Evolutionary conservation across 2,113 vertebrate species (phyloP).

Genomic region (Eleginops maclovinus): DNA sequence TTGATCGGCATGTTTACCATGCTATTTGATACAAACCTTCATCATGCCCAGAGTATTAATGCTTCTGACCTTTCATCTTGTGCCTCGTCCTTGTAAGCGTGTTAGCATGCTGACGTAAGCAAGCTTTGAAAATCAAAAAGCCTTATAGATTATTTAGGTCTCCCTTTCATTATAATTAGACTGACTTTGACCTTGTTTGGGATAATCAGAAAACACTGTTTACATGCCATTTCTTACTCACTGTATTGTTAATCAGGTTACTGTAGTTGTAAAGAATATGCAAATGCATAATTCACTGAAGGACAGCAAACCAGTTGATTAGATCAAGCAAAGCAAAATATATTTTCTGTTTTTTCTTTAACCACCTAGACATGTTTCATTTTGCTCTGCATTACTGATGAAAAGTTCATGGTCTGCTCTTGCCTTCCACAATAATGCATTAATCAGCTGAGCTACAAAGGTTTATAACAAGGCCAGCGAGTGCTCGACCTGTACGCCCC

Average conservation of each 20-base stretch:
- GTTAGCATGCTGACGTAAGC: constrained; percentile 8
- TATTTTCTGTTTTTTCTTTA: background rate
- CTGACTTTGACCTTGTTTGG: background rate
- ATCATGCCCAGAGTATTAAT: constrained; percentile 3
- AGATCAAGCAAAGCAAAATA: constrained; percentile 9
- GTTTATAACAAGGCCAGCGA: constrained; percentile 15
- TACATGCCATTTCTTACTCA: background rate
- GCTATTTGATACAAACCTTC: constrained; percentile 2
- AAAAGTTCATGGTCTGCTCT: constrained; percentile 16
- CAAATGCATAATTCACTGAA: background rate
- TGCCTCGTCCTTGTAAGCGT: constrained; percentile 27
- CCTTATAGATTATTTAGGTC: background rate
- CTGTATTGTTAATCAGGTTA: background rate
- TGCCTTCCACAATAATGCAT: constrained; percentile 17
- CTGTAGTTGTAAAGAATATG: background rate
- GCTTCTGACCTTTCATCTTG: background rate
- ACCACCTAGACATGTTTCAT: background rate
- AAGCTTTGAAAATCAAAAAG: background rate
- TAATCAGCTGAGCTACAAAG: constrained; percentile 19
- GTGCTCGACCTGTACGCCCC: constrained; percentile 2
- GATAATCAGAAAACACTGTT: background rate
- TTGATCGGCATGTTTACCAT: background rate
- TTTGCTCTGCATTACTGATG: constrained; percentile 22
- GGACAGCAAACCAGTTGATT: background rate
- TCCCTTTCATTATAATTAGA: background rate